Conservation (phyloP, 2,888 invertebrate species). For the Danaus chrysippus region DNA sequence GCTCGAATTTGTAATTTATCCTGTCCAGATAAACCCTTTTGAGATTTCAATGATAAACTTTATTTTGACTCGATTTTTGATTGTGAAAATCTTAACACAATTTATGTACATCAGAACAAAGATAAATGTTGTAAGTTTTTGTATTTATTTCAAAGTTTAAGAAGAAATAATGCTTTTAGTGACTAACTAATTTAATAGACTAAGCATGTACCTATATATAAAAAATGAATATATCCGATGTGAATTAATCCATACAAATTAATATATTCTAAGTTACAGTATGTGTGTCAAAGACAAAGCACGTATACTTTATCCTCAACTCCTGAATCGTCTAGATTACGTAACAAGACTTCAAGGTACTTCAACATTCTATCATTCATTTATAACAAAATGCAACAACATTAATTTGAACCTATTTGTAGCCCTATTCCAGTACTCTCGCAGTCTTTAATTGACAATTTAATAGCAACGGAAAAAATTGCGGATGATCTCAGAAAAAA, state of each 20-base stretch:
- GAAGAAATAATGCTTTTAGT: too few species aligned
- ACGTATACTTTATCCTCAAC: constrained; percentile 62
- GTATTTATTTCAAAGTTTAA: too few species aligned
- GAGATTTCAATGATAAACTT: neutral
- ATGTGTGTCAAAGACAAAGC: constrained; percentile 56
- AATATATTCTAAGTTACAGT: constrained; percentile 22
- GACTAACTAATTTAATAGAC: too few species aligned
- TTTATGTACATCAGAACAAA: too few species aligned
- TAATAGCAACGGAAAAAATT: constrained; percentile 54
- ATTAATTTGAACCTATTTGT: constrained; percentile 32
- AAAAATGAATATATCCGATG: neutral
- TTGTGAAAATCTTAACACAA: too few species aligned
- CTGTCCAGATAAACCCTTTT: neutral
- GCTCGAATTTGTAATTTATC: neutral
- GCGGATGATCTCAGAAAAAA: constrained; percentile 54
- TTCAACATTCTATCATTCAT: neutral
- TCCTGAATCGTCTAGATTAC: constrained; percentile 46
- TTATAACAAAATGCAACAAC: neutral
- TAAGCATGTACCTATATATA: too few species aligned
- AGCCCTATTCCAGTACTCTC: constrained; percentile 58
- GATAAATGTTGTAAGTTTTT: too few species aligned
- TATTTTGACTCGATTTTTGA: too few species aligned
- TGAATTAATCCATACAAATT: neutral
- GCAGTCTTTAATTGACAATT: constrained; percentile 45
- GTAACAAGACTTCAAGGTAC: constrained; percentile 71